Evolutionary conservation across 2,888 invertebrate genomes (phyloP).

Genomic region (Pandemis cinnamomeana): DNA sequence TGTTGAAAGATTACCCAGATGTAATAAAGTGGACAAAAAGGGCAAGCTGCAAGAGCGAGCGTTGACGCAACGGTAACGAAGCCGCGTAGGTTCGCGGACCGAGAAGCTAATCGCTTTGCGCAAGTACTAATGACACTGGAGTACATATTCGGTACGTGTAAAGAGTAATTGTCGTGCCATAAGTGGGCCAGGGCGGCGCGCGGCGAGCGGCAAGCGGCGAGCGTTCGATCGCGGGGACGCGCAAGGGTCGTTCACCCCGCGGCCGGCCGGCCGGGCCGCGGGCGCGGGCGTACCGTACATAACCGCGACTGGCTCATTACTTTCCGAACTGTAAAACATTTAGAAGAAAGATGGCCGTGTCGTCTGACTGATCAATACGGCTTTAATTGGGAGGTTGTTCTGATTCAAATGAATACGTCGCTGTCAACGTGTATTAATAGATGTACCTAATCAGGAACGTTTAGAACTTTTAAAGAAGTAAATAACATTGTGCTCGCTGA

Average conservation of each 20-base stretch:
- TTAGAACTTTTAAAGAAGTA: constrained; percentile 7
- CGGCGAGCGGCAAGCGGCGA: constrained; percentile 51
- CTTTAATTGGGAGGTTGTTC: constrained; percentile 37
- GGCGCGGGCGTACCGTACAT: constrained; percentile 49
- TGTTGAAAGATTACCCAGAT: neutral
- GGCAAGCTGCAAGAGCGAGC: neutral
- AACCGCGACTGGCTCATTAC: constrained; percentile 42
- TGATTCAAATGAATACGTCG: constrained; percentile 13
- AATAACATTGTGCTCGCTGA: constrained; percentile 2
- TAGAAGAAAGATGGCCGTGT: constrained; percentile 46
- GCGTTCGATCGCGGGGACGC: constrained; percentile 78
- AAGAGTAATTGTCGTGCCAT: constrained; percentile 43
- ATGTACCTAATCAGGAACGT: constrained; percentile 13
- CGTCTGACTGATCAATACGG: constrained; percentile 48
- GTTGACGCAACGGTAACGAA: neutral
- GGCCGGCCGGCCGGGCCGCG: constrained; percentile 53
- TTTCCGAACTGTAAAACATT: constrained; percentile 44
- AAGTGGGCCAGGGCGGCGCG: constrained; percentile 55
- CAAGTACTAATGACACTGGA: constrained; percentile 37
- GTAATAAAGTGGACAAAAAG: neutral
- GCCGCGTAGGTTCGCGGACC: neutral
- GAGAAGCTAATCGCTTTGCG: constrained; percentile 17
- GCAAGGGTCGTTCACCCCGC: constrained; percentile 77
- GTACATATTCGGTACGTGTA: constrained; percentile 40
- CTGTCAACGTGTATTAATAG: constrained; percentile 10